These are phyloP conservation scores for Thamnophis sirtalis DNA, from an alignment of 2,113 vertebrate genomes.

Conservation along the genomic window DNA sequence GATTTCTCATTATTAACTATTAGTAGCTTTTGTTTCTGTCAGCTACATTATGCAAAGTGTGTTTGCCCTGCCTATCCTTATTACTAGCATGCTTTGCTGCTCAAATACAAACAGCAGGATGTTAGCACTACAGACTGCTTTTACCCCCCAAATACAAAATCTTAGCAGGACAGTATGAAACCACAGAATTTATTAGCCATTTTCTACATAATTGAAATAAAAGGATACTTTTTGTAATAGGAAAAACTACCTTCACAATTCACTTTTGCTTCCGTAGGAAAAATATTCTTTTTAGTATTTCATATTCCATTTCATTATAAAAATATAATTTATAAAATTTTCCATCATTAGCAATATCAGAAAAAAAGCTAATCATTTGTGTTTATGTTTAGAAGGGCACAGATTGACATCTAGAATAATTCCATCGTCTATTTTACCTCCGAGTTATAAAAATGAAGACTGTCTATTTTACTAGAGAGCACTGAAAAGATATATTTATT, in stretches of 20 bases:
- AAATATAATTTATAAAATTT: slow-evolving; percentile 22
- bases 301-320: slow-evolving; percentile 33
- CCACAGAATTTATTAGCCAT: slow-evolving; percentile 9
- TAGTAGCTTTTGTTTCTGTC: neutral
- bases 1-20: neutral
- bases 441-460: neutral
- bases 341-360: slow-evolving; percentile 5
- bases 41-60: neutral
- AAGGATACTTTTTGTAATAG: neutral
- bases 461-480: neutral
- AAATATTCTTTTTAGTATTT: neutral
- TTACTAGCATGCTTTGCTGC: neutral
- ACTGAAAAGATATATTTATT: neutral
- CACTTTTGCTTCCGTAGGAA: slow-evolving; percentile 24
- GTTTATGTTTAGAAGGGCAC: slow-evolving; percentile 4
- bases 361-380: slow-evolving; percentile 24
- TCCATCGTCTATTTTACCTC: neutral
- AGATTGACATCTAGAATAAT: neutral
- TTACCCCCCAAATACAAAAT: neutral
- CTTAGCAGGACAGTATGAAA: slow-evolving; percentile 9
- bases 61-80: neutral
- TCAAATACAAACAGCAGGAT: neutral
- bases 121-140: neutral
- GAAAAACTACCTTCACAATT: neutral
- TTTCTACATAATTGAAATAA: neutral